phyloP scores from a whole-genome alignment of 2,888 invertebrate genomes.

The Blera fallax region DNA sequence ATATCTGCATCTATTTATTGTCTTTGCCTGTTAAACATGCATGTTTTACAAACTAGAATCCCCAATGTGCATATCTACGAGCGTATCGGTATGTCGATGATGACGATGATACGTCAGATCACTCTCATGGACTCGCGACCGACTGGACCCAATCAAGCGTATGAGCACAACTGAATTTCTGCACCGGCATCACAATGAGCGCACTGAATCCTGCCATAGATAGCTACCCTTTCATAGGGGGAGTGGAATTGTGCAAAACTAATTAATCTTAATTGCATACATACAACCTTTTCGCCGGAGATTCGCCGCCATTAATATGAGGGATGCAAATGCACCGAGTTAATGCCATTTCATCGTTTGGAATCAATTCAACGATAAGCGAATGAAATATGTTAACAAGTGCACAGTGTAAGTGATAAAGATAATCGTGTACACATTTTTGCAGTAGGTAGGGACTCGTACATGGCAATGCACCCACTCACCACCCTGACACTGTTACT shows the following conservation, averaged over 20 bases:
- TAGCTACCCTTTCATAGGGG: not conserved
- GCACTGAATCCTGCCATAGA: not conserved
- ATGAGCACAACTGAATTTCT: constrained; percentile 4
- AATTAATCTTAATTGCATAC: constrained; percentile 35
- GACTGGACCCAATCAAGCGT: not conserved
- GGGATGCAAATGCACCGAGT: not conserved
- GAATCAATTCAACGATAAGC: constrained; percentile 29
- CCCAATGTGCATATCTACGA: not conserved
- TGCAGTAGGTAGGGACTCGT: not conserved
- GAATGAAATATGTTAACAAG: constrained; percentile 28
- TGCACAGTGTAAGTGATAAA: not conserved
- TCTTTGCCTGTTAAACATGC: not conserved
- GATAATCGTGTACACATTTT: not conserved
- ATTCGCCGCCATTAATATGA: not conserved
- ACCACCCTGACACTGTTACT: not conserved
- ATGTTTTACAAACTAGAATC: constrained; percentile 25
- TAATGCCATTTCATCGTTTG: constrained; percentile 24
- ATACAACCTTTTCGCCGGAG: not conserved
- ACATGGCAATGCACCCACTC: too few relatives aligned
- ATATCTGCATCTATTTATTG: not conserved
- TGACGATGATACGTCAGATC: not conserved
- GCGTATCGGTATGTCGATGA: too few relatives aligned
- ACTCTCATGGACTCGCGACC: not conserved
- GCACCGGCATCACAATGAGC: not conserved
- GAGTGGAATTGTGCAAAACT: constrained; percentile 18